Conservation (phyloP, 2,113 vertebrate genomes). For the Alethe castanea region DNA sequence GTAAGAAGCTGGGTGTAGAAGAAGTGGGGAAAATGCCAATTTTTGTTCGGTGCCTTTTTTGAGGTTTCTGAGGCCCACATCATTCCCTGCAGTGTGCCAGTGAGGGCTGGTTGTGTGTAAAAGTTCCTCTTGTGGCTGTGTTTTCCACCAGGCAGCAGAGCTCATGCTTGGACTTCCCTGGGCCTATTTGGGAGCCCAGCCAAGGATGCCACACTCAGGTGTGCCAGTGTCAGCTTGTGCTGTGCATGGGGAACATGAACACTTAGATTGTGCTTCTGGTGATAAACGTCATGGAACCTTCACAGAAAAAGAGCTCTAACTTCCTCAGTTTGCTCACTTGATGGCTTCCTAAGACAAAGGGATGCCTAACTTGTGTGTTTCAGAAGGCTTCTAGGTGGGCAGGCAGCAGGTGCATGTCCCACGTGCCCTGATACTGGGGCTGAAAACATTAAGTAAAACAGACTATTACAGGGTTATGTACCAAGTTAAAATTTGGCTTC, state of each 20-base stretch:
- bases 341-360: not conserved
- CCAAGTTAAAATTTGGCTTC: not conserved
- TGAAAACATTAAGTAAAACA: not conserved
- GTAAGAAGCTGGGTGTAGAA: not conserved
- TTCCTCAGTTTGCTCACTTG: not conserved
- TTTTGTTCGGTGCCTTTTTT: not conserved
- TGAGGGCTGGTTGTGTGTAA: not conserved
- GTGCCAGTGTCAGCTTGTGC: not conserved
- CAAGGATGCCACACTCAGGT: not conserved
- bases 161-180: not conserved
- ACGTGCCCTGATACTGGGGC: fast-evolving
- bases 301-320: not conserved
- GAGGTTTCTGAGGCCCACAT: not conserved
- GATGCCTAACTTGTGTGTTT: not conserved
- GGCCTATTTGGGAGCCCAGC: not conserved
- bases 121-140: not conserved
- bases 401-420: not conserved
- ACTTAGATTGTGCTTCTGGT: not conserved
- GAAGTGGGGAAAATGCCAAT: not conserved
- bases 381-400: not conserved
- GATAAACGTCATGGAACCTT: not conserved
- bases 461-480: not conserved
- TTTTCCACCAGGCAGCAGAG: not conserved
- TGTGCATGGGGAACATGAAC: not conserved
- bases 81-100: not conserved